Conservation (phyloP, 2,113 vertebrate genomes). For the Megaceryle torquata region DNA sequence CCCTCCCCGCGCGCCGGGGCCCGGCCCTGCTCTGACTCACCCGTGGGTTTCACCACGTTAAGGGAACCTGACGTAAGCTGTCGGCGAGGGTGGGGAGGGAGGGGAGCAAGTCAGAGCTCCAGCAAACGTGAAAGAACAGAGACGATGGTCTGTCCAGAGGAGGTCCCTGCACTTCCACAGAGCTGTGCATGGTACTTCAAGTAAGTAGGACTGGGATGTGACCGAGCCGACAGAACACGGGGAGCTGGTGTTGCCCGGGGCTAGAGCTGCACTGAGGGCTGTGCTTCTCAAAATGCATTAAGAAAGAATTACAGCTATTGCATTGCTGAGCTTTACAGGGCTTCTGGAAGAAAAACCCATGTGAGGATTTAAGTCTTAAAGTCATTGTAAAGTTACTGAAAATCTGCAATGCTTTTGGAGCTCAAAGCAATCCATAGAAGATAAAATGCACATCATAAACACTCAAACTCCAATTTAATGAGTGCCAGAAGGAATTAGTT, state of each 20-base stretch:
- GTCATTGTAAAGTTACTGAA: background rate
- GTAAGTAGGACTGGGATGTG: background rate
- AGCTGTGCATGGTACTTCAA: background rate
- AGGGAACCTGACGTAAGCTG: background rate
- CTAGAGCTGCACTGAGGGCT: background rate
- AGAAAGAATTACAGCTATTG: background rate
- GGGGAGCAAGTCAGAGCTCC: background rate
- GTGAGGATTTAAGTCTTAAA: background rate
- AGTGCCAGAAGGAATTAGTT: background rate
- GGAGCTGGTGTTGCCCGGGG: background rate
- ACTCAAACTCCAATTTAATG: background rate
- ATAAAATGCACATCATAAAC: background rate
- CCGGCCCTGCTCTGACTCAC: background rate
- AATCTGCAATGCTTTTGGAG: background rate
- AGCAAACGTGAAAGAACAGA: background rate
- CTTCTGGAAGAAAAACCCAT: background rate
- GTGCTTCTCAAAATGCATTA: background rate
- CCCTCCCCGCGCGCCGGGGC: background rate
- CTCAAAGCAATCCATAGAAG: background rate
- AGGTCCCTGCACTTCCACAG: background rate
- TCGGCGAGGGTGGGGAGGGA: no score
- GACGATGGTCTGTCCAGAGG: background rate
- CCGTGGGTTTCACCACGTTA: accelerated
- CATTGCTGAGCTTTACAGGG: background rate
- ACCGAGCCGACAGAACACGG: background rate